phyloP scores from a whole-genome alignment of 2,113 vertebrate genomes.

The Corythoichthys intestinalis region DNA sequence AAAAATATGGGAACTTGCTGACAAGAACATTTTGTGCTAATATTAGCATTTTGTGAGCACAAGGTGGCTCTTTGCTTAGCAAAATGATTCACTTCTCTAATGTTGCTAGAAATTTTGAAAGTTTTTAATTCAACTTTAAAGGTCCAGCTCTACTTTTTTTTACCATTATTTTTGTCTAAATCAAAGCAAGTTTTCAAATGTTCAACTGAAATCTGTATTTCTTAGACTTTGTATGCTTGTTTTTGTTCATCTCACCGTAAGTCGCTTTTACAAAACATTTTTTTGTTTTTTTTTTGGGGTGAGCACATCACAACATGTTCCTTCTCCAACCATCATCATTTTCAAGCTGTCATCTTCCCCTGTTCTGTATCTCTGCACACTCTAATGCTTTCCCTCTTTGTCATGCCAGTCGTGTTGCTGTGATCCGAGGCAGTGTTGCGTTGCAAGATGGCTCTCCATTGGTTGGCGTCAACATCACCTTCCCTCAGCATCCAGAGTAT shows the following conservation, averaged over 20 bases:
- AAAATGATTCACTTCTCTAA: no score
- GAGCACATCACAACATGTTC: constrained; percentile 35
- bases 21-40: no score
- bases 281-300: constrained; percentile 30
- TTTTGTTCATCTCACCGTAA: constrained; percentile 1
- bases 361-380: constrained; percentile 16
- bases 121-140: no score
- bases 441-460: constrained; percentile 87
- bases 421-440: constrained; percentile 87
- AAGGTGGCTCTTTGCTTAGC: no score
- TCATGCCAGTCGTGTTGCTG: constrained; percentile 81
- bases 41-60: no score
- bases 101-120: no score
- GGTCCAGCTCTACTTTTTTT: no score
- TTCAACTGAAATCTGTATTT: constrained; percentile 35
- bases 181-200: constrained; percentile 28
- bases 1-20: no score
- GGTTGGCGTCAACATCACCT: constrained; percentile 96
- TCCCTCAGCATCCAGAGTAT: constrained; percentile 88
- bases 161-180: neutral
- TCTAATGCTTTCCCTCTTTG: constrained; percentile 16
- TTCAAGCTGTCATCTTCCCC: constrained; percentile 45
- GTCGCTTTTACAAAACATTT: constrained; percentile 39
- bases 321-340: constrained; percentile 52
- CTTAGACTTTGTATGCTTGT: constrained; percentile 44